Evolutionary conservation across 2,113 vertebrate genomes (phyloP).

Genomic region (Canis aureus): DNA sequence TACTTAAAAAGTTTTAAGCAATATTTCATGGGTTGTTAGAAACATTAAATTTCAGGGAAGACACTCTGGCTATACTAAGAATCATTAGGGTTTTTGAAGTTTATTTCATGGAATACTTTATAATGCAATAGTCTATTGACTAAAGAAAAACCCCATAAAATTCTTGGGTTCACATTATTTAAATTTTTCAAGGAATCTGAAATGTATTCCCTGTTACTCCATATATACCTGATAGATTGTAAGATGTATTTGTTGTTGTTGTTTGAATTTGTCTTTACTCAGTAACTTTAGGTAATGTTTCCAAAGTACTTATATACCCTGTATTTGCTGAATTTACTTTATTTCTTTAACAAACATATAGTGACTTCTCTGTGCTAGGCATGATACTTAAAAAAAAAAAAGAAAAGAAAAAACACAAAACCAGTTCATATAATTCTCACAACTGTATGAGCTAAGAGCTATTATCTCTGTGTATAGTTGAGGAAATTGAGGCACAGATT

Average conservation of each 20-base stretch:
- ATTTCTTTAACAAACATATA: not conserved
- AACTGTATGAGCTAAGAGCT: not conserved
- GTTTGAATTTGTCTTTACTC: constrained; percentile 20
- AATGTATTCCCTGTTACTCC: not conserved
- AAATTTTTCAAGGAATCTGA: constrained; percentile 18
- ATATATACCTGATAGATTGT: not conserved
- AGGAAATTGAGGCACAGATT: not conserved
- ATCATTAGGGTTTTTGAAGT: not conserved
- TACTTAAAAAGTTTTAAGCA: constrained; percentile 37
- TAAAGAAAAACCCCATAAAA: not conserved
- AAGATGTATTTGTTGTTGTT: not conserved
- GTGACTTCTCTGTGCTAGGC: not conserved
- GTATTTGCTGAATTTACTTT: constrained; percentile 12
- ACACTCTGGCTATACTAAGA: not conserved
- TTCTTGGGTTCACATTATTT: not conserved
- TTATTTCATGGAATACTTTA: not conserved
- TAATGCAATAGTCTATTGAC: not conserved
- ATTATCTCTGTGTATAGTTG: not conserved
- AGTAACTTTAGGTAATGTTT: constrained; percentile 23
- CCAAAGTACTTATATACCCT: not conserved
- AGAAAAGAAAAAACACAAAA: not conserved
- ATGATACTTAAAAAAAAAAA: not conserved
- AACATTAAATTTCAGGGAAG: not conserved
- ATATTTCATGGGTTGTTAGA: not conserved
- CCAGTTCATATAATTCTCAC: not conserved